A percentile compares a stretch with the other conserved stretches of the same genome.
These are phyloP conservation scores for Augochlorella aurata DNA, from an alignment of 2,888 invertebrate genomes.

Conservation along the genomic window DNA sequence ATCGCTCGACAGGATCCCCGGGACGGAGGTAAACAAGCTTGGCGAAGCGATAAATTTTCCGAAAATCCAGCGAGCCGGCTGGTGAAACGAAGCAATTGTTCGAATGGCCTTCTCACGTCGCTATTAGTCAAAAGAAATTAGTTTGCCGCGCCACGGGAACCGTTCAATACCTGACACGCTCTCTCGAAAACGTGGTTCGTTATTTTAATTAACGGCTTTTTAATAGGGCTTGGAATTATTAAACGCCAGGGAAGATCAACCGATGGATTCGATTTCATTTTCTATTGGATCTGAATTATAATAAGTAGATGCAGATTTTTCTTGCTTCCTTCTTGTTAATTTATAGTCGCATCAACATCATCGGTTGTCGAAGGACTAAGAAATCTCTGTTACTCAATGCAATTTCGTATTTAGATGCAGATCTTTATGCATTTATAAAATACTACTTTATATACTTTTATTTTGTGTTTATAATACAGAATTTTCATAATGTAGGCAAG, in stretches of 20 bases:
- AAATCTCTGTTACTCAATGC: no score
- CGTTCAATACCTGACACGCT: not conserved
- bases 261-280: not conserved
- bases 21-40: conserved; percentile 22
- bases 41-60: conserved; percentile 28
- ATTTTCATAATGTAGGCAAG: no score
- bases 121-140: conserved; percentile 29
- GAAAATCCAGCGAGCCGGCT: conserved; percentile 23
- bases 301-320: no score
- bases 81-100: conserved; percentile 18
- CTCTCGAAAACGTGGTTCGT: not conserved
- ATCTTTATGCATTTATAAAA: no score
- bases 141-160: conserved; percentile 2
- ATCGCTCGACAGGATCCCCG: conserved; percentile 8
- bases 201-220: conserved; percentile 1
- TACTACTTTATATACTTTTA: no score
- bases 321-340: no score
- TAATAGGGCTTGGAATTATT: not conserved
- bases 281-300: not conserved
- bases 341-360: no score
- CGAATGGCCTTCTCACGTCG: conserved; percentile 15
- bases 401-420: no score
- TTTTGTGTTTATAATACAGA: no score
- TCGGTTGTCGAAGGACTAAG: no score
- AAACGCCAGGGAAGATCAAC: not conserved